Base-by-base conservation (phyloP, 37 sponge, comb jelly and placozoan genomes). In the Theonella swinhoei region DNA sequence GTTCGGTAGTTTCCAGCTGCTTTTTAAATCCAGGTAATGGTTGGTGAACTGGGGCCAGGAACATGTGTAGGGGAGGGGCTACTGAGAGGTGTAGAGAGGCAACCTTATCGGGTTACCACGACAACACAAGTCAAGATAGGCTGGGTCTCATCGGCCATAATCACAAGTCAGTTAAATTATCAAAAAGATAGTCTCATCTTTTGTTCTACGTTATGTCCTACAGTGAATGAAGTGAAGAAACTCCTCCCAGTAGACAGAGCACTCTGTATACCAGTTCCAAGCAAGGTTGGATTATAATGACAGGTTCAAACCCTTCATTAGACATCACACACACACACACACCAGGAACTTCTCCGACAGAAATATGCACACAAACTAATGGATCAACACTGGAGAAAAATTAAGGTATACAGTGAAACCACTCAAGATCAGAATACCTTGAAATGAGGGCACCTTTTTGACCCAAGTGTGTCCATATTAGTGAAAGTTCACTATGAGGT, bases 11-110 rank as follows among this genome's bases (percentile, higher is more conserved):
- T 22, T 31, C 28, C 17, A 29, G 32, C 68, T 29, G 5, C 14
- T 79, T 7, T 40, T 8, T 22, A 5, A 24, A 0, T 65, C 29
- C 67, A 88, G 89, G 82, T 88, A 0, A 37, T n/a, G 1, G 39
- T 88, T 28, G 83, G 83, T 61, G 79, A 70, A 36, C 30, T 88
- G 7, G 74, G 54, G 20, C 72, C 77, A 28, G 73, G 74, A 4
- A 65, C 28, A 30, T 88, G 89, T 39, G 69, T 88, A 4, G 83
- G 83, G 5, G 89, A 88, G 40, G 83, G 14, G 23, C 58, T 84
- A 41, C 35, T 62, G 38, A 75, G 84, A 37, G 78, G 85, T 29
- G 1, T 2, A 17, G 78, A 76, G 14, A 59, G 19, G 24, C 85
- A 85, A 29, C 85, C 85, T 2, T 85, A 70, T 62, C 36, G 71